Percentiles rank a stretch among this genome's conserved stretches.
phyloP scores from a whole-genome alignment of 2,888 invertebrate species.

The Drosophila melanocephala region DNA sequence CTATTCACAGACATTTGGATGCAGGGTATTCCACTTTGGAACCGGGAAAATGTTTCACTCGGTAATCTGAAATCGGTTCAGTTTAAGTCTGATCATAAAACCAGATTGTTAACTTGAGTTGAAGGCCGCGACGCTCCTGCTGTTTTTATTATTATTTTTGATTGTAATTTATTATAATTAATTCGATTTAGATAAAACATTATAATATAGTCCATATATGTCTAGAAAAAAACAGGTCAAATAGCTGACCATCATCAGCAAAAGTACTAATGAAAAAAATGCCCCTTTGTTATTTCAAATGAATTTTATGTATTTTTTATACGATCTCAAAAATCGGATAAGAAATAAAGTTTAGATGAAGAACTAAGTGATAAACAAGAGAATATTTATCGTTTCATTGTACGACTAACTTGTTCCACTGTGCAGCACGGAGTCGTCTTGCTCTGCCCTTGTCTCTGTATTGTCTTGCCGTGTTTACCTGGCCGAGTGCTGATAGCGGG shows the following conservation, averaged over 20 bases:
- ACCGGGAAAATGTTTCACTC: not conserved
- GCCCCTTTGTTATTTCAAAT: not conserved
- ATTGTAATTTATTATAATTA: conserved; percentile 13
- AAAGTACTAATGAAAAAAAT: not conserved
- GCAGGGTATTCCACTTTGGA: not conserved
- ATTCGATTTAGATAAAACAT: not conserved
- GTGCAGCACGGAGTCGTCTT: conserved; percentile 22
- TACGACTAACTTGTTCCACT: conserved; percentile 11
- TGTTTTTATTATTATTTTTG: not conserved
- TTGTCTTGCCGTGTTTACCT: conserved; percentile 34
- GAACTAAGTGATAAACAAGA: not conserved
- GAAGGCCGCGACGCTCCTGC: not conserved
- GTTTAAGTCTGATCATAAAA: not conserved
- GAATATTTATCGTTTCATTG: not conserved
- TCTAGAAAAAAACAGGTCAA: not conserved
- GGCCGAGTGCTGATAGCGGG: conserved; percentile 32
- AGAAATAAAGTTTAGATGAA: not conserved
- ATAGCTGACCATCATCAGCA: not conserved
- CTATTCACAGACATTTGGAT: not conserved
- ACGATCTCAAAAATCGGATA: not conserved
- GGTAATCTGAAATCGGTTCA: no score
- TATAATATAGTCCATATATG: conserved; percentile 11
- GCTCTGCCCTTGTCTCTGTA: conserved; percentile 4
- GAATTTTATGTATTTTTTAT: not conserved
- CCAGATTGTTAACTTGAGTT: conserved; percentile 15